Conservation (phyloP, 2,113 vertebrate species). For the Marmota flaviventris region DNA sequence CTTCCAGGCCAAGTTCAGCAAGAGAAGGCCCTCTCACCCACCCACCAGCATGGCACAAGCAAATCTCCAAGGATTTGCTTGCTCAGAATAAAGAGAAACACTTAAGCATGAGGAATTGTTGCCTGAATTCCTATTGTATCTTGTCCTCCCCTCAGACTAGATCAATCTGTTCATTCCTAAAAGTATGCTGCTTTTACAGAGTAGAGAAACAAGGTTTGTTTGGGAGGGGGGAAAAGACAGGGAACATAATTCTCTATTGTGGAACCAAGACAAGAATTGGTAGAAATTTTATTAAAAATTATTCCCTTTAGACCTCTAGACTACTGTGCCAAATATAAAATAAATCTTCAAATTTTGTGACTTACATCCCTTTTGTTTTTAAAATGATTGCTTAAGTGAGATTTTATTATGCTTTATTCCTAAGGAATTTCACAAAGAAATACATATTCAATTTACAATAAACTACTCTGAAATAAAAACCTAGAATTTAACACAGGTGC, state of each 20-base stretch:
- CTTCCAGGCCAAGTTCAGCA: neutral
- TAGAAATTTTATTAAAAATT: conserved; percentile 27
- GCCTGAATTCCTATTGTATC: neutral
- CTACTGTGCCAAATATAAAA: neutral
- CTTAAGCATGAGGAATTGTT: neutral
- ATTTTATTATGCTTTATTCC: conserved; percentile 28
- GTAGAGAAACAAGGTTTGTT: neutral
- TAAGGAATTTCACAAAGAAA: conserved; percentile 25
- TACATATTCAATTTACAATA: conserved; percentile 31
- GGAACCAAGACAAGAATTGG: neutral
- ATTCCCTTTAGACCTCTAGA: neutral
- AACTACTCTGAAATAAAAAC: conserved; percentile 49
- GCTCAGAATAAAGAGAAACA: neutral
- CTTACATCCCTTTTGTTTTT: neutral
- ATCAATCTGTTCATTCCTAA: neutral
- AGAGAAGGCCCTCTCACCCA: neutral
- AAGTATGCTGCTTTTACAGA: neutral
- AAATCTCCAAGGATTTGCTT: neutral
- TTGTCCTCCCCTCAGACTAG: neutral
- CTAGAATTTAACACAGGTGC: neutral
- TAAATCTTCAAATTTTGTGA: neutral
- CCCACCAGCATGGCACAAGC: neutral
- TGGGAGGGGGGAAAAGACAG: neutral
- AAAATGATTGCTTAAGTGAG: neutral
- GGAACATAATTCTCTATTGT: neutral